A percentile compares a stretch with the other conserved stretches of the same genome.
These are phyloP conservation scores for Variabilichromis moorii DNA, from an alignment of 2,113 vertebrate genomes.

Conservation along the genomic window DNA sequence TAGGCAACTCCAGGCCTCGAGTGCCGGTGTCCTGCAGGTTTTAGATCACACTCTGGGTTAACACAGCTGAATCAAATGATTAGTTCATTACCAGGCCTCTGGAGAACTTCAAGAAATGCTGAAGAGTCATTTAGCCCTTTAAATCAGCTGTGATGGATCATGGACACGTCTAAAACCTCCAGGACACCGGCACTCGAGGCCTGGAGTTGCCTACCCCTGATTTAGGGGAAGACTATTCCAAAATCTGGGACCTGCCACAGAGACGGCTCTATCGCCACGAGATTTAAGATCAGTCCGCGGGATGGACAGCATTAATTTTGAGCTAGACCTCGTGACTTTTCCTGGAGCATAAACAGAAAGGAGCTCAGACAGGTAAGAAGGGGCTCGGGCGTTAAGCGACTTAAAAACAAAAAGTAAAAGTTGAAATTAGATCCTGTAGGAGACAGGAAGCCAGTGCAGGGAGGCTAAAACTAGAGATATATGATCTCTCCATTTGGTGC, in stretches of 20 bases:
- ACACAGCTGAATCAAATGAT: too few relatives aligned
- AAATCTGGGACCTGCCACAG: not conserved
- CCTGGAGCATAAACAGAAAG: not conserved
- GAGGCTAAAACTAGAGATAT: not conserved
- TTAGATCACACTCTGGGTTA: too few relatives aligned
- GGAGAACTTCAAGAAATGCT: too few relatives aligned
- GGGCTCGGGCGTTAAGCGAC: rapidly evolving
- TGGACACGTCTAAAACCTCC: too few relatives aligned
- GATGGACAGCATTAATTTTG: not conserved
- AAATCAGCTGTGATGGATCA: too few relatives aligned
- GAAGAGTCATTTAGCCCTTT: too few relatives aligned
- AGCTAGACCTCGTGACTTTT: not conserved
- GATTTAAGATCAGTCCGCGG: not conserved
- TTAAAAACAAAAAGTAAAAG: not conserved
- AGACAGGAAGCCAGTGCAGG: not conserved
- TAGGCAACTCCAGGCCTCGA: too few relatives aligned
- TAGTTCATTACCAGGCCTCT: too few relatives aligned
- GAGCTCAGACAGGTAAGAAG: not conserved
- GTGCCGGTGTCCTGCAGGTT: too few relatives aligned
- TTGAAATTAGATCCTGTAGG: not conserved
- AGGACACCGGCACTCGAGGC: too few relatives aligned
- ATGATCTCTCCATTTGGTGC: not conserved
- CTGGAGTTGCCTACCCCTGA: not conserved
- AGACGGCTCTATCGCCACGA: not conserved
- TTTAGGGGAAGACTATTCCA: not conserved